These are phyloP conservation scores for Tetrao urogallus DNA, from an alignment of 2,113 vertebrate species.

Conservation along the genomic window DNA sequence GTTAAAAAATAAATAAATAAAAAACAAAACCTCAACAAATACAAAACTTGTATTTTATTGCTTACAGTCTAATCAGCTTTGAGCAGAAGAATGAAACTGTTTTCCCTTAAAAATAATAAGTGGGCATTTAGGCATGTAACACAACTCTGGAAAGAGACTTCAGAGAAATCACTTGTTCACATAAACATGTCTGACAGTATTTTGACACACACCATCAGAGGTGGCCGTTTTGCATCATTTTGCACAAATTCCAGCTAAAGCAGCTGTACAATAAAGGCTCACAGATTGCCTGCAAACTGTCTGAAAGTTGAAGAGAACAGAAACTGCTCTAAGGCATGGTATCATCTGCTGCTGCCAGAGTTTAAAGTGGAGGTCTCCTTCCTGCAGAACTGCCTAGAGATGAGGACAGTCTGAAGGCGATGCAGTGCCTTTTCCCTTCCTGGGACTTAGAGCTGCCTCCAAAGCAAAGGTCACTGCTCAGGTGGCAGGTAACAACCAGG, in stretches of 20 bases:
- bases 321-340: neutral
- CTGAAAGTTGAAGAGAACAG: conserved; percentile 25
- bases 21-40: neutral
- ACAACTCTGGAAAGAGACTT: conserved; percentile 46
- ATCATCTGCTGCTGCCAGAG: neutral
- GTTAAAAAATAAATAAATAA: neutral
- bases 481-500: neutral
- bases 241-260: conserved; percentile 27
- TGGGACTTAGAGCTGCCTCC: neutral
- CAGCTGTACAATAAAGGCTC: conserved; percentile 38
- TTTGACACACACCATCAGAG: conserved; percentile 64
- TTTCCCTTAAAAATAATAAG: conserved; percentile 39
- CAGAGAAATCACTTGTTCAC: conserved; percentile 55
- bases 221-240: conserved; percentile 49
- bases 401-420: neutral
- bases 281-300: conserved; percentile 35
- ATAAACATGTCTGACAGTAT: conserved; percentile 61
- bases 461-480: neutral
- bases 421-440: neutral
- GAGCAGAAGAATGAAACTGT: conserved; percentile 13
- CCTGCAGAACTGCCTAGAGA: neutral
- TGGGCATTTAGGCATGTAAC: conserved; percentile 35
- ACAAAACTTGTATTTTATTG: neutral
- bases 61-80: neutral
- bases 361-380: neutral